These are phyloP conservation scores for Anseranas semipalmata DNA, from an alignment of 2,113 vertebrate species.

Conservation along the genomic window DNA sequence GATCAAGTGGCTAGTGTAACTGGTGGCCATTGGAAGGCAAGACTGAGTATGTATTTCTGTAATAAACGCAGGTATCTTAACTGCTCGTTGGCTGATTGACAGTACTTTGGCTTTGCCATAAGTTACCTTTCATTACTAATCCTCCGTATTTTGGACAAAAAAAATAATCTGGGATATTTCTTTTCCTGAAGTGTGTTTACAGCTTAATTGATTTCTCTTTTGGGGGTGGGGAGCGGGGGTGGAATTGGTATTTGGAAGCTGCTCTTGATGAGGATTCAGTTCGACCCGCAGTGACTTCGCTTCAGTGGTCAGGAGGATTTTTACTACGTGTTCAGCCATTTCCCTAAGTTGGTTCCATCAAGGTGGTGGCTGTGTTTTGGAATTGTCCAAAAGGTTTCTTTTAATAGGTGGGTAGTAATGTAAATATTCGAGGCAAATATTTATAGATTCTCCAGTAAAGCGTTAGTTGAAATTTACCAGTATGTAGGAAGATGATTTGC, in stretches of 20 bases:
- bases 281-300: background rate
- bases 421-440: background rate
- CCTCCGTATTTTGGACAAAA: background rate
- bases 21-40: background rate
- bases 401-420: background rate
- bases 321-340: background rate
- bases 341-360: background rate
- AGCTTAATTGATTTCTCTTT: background rate
- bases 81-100: background rate
- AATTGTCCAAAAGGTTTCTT: background rate
- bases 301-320: background rate
- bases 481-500: background rate
- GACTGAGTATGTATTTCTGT: background rate
- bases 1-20: background rate
- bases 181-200: background rate
- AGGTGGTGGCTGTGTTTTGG: background rate
- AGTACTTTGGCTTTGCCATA: background rate
- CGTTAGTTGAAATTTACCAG: background rate
- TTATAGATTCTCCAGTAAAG: background rate
- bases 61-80: background rate
- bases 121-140: background rate
- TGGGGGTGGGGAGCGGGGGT: accelerated
- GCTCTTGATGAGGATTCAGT: background rate
- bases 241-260: background rate
- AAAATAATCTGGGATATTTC: background rate